These are phyloP conservation scores for Trichonephila clavipes DNA, from an alignment of 1,140 invertebrate species.

Conservation along the genomic window DNA sequence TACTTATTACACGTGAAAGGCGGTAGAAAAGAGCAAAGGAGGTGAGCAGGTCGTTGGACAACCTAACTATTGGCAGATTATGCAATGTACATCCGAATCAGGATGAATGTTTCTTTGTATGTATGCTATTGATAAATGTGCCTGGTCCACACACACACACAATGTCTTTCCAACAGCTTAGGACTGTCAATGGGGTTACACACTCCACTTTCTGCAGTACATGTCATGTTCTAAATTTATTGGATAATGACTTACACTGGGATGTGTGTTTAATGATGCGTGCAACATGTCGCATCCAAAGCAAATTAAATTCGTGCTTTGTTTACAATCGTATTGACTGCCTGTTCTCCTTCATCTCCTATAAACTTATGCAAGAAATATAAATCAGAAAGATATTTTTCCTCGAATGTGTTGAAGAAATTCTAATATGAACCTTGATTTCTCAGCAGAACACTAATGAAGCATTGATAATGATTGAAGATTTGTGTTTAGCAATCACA, in stretches of 20 bases:
- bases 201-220: too few relatives aligned
- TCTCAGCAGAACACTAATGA: constrained; percentile 77
- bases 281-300: too few relatives aligned
- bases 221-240: background rate
- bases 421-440: constrained; percentile 73
- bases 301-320: background rate
- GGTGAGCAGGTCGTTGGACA: background rate
- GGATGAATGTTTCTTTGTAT: too few relatives aligned
- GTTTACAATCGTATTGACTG: too few relatives aligned
- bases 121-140: too few relatives aligned
- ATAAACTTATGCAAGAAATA: background rate
- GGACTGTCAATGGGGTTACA: too few relatives aligned
- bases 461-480: too few relatives aligned
- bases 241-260: background rate
- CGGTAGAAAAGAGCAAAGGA: background rate
- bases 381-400: background rate
- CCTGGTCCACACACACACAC: too few relatives aligned
- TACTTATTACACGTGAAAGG: too few relatives aligned
- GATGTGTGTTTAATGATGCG: background rate
- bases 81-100: background rate
- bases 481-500: too few relatives aligned
- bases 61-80: background rate
- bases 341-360: background rate
- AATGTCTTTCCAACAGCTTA: too few relatives aligned
- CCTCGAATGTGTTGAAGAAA: background rate